phyloP scores from a whole-genome alignment of 2,888 invertebrate species.

The Hirudinaria manillensis region DNA sequence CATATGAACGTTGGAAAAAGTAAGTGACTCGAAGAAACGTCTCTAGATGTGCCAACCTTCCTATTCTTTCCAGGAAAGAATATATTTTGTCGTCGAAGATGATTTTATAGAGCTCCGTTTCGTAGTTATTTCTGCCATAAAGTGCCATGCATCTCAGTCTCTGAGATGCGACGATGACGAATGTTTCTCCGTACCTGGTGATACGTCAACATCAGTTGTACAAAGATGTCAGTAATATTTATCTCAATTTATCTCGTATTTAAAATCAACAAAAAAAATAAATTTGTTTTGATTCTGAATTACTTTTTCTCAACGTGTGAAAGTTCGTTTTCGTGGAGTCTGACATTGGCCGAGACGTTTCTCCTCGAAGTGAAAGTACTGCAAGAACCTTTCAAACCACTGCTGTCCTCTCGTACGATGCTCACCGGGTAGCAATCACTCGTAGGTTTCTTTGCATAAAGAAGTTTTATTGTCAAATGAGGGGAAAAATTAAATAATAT shows the following conservation, averaged over 20 bases:
- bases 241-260: background rate
- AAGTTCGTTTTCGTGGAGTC: slow-evolving; percentile 32
- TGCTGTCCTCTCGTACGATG: slow-evolving; percentile 57
- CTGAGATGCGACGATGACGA: slow-evolving; percentile 70
- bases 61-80: slow-evolving; percentile 69
- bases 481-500: background rate
- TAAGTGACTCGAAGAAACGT: background rate
- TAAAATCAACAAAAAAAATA: slow-evolving; percentile 10
- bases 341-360: slow-evolving; percentile 55
- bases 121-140: slow-evolving; percentile 51
- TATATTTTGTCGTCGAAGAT: slow-evolving; percentile 61
- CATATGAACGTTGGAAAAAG: background rate
- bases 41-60: slow-evolving; percentile 56
- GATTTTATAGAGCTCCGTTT: slow-evolving; percentile 55
- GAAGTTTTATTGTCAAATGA: too few species aligned
- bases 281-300: background rate
- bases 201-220: background rate
- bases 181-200: slow-evolving; percentile 59
- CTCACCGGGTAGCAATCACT: slow-evolving; percentile 62
- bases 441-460: too few species aligned
- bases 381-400: slow-evolving; percentile 65
- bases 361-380: slow-evolving; percentile 61
- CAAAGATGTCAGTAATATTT: background rate
- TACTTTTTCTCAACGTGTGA: background rate
- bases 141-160: slow-evolving; percentile 60